These are phyloP conservation scores for Epinephelus moara DNA, from an alignment of 2,113 vertebrate species.

Conservation along the genomic window DNA sequence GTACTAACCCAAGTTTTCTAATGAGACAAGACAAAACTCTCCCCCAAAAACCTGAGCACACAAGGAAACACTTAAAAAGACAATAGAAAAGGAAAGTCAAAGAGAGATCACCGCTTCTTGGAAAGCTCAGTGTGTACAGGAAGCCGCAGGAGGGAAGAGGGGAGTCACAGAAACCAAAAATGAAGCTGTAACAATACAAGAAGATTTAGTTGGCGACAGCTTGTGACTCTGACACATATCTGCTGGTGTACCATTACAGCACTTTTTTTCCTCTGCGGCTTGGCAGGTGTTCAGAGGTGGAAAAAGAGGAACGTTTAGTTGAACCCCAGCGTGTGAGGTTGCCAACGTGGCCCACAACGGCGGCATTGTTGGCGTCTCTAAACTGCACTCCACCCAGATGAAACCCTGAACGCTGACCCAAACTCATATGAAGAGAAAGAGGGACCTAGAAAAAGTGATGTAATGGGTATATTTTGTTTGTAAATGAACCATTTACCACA, in stretches of 20 bases:
- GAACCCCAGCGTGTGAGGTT: background rate
- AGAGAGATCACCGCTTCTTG: background rate
- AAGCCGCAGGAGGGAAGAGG: background rate
- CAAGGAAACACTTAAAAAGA: background rate
- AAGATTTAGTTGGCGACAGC: background rate
- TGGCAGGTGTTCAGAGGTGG: slow-evolving; percentile 16
- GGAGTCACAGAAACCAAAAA: background rate
- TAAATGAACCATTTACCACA: background rate
- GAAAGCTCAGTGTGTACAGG: background rate
- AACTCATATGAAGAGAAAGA: background rate
- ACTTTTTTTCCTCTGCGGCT: background rate
- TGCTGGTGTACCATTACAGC: slow-evolving; percentile 12
- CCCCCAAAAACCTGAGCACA: background rate
- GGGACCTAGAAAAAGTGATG: background rate
- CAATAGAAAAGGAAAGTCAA: background rate
- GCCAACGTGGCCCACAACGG: slow-evolving; percentile 46
- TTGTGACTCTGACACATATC: background rate
- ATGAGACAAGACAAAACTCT: background rate
- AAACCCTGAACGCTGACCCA: background rate
- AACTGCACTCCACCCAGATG: slow-evolving; percentile 27
- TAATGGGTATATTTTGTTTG: background rate
- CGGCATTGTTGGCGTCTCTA: slow-evolving; percentile 37
- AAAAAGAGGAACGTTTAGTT: slow-evolving; percentile 3
- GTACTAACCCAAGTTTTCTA: no score
- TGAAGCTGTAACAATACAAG: background rate